Evolutionary conservation across 2,113 vertebrate species (phyloP).

Genomic region (Copsychus sechellarum): DNA sequence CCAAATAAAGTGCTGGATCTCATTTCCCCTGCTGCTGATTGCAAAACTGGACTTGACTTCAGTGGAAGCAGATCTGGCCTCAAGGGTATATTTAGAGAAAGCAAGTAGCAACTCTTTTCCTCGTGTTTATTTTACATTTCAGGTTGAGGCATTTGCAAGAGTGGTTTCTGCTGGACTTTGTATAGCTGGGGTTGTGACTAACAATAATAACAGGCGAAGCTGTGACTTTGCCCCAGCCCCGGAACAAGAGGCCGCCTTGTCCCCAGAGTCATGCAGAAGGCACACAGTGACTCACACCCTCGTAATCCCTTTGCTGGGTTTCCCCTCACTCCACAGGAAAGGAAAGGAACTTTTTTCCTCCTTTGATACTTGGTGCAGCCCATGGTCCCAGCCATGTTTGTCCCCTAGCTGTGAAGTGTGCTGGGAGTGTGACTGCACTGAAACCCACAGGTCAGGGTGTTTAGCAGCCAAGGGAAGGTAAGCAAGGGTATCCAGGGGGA

Average conservation of each 20-base stretch:
- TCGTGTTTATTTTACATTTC: constrained; percentile 51
- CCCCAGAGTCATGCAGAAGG: constrained; percentile 42
- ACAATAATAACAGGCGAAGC: not conserved
- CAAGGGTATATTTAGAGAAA: not conserved
- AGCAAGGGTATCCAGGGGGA: not conserved
- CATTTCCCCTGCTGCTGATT: not conserved
- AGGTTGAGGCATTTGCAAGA: constrained; percentile 37
- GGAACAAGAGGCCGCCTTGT: constrained; percentile 40
- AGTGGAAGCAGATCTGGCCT: constrained; percentile 1
- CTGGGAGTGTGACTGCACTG: rapidly evolving
- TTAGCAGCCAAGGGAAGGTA: not conserved
- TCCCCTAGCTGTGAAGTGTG: rapidly evolving
- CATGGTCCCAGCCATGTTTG: not conserved
- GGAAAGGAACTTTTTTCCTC: not conserved
- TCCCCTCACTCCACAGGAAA: not conserved
- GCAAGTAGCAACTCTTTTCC: constrained; percentile 37
- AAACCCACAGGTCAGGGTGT: not conserved
- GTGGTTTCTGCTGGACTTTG: constrained; percentile 45
- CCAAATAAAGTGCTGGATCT: constrained; percentile 15
- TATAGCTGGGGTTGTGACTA: constrained; percentile 13
- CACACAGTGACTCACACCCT: constrained; percentile 21
- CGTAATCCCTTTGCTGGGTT: constrained; percentile 23
- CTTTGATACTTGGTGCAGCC: rapidly evolving
- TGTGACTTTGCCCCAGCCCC: constrained; percentile 35
- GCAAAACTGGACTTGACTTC: constrained; percentile 14